phyloP scores from a whole-genome alignment of 2,888 invertebrate species.

The Mesoligia furuncula region DNA sequence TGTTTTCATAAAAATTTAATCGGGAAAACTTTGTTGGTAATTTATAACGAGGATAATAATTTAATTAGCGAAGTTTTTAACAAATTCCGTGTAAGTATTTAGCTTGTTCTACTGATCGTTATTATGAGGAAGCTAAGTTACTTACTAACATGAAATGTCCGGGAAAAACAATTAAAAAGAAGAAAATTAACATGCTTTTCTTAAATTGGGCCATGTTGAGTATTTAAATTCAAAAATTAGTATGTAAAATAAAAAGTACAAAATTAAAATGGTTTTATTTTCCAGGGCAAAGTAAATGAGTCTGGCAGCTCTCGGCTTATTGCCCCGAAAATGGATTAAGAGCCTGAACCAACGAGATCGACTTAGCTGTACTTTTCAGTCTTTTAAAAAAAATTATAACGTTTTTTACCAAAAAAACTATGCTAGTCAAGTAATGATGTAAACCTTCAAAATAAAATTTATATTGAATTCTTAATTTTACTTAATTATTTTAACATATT shows the following conservation, averaged over 20 bases:
- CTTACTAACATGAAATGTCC: neutral
- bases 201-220: neutral
- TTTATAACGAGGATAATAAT: constrained; percentile 40
- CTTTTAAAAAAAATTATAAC: neutral
- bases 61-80: constrained; percentile 34
- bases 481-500: too few relatives aligned
- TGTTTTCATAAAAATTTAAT: constrained; percentile 47
- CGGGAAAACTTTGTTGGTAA: constrained; percentile 33
- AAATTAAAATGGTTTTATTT: constrained; percentile 6
- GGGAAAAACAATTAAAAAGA: neutral
- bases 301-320: neutral
- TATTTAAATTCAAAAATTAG: neutral
- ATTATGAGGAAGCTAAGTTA: neutral
- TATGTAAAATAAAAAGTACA: neutral
- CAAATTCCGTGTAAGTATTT: constrained; percentile 4
- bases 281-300: neutral
- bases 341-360: neutral
- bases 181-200: neutral
- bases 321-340: neutral
- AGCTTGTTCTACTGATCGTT: neutral
- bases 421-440: neutral
- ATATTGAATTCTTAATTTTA: too few relatives aligned
- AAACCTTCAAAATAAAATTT: neutral
- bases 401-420: neutral
- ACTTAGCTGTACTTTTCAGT: neutral